phyloP scores from a whole-genome alignment of 2,113 vertebrate species.

The Coryphaenoides rupestris region DNA sequence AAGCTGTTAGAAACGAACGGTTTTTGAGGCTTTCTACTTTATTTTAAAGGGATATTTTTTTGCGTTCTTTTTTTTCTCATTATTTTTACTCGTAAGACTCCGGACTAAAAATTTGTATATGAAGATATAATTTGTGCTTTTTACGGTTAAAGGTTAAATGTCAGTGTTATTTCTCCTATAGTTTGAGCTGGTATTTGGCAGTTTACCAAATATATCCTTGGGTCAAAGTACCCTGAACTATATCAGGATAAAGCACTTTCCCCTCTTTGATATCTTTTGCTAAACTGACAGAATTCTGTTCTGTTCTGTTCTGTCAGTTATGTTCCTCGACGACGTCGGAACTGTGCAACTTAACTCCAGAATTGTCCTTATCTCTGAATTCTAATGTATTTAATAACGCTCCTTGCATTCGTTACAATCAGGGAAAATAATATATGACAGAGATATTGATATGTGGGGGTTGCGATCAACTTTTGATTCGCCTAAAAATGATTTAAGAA shows the following conservation, averaged over 20 bases:
- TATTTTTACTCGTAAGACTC: constrained; percentile 58
- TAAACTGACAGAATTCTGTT: constrained; percentile 37
- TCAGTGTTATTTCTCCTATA: constrained; percentile 57
- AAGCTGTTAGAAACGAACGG: background rate
- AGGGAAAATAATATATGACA: constrained; percentile 57
- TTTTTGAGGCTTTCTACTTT: background rate
- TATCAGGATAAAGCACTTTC: constrained; percentile 73
- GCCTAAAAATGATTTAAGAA: constrained; percentile 25
- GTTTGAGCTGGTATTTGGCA: constrained; percentile 66
- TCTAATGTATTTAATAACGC: constrained; percentile 60
- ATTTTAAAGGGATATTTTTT: too few species aligned
- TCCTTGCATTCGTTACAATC: constrained; percentile 72
- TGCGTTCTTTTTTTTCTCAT: constrained; percentile 21
- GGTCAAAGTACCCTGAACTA: constrained; percentile 61
- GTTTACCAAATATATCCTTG: constrained; percentile 55
- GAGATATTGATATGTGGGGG: constrained; percentile 58
- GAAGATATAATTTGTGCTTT: constrained; percentile 61
- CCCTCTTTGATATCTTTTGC: constrained; percentile 27
- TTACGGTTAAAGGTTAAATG: constrained; percentile 39
- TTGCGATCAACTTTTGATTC: constrained; percentile 56
- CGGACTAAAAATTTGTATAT: constrained; percentile 64
- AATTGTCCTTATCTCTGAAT: constrained; percentile 49
- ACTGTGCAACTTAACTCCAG: constrained; percentile 47
- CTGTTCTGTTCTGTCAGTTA: too few species aligned
- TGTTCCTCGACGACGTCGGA: constrained; percentile 45